Conservation (phyloP, 2,113 vertebrate species). For the Chaetura pelagica region DNA sequence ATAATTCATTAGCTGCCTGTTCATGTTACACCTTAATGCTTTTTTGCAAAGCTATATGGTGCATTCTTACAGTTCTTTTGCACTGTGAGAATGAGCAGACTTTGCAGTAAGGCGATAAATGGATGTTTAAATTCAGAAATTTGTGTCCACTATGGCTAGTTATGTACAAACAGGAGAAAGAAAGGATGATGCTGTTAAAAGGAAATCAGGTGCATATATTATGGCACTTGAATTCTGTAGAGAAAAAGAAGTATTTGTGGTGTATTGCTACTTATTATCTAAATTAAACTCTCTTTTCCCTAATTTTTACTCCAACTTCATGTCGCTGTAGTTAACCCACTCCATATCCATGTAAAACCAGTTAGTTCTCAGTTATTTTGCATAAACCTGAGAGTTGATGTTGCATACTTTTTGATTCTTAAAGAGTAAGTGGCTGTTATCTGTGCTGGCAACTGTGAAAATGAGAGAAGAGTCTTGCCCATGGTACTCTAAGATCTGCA, state of each 20-base stretch:
- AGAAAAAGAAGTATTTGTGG: neutral
- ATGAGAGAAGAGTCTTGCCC: neutral
- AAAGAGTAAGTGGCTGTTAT: neutral
- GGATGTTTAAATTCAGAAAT: neutral
- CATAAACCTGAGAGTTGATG: neutral
- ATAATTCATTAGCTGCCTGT: conserved; percentile 46
- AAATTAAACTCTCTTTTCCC: neutral
- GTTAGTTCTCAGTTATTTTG: neutral
- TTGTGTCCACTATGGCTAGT: neutral
- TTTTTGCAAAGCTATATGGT: neutral
- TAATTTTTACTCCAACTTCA: neutral
- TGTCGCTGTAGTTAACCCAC: neutral
- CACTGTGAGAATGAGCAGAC: neutral
- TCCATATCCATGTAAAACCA: neutral
- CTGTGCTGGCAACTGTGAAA: neutral
- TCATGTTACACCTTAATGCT: neutral
- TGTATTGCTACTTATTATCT: neutral
- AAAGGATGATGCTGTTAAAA: neutral
- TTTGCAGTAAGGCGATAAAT: neutral
- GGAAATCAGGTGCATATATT: neutral
- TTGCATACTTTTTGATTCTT: conserved; percentile 6
- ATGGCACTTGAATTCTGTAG: neutral
- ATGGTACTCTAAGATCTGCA: neutral
- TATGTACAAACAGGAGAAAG: neutral
- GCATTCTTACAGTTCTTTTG: neutral